These are phyloP conservation scores for Aphis craccivora DNA, from an alignment of 1,140 invertebrate species.

Conservation along the genomic window DNA sequence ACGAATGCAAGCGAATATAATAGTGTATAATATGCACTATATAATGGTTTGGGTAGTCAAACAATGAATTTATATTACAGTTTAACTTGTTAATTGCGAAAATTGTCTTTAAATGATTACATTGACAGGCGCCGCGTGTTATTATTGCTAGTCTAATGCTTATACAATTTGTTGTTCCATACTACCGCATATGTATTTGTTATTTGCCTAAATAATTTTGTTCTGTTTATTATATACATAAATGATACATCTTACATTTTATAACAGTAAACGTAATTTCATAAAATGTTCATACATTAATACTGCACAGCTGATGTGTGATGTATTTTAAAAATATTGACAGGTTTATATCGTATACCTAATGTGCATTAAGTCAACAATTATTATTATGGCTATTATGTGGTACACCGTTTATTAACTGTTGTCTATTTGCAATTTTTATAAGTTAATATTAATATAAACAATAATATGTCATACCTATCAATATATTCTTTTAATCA, in stretches of 20 bases:
- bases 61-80: conserved; percentile 7
- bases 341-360: background rate
- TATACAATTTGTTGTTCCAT: background rate
- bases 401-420: background rate
- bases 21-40: background rate
- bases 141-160: background rate
- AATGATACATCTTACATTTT: background rate
- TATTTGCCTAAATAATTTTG: background rate
- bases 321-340: background rate
- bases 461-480: background rate
- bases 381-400: background rate
- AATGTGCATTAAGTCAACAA: background rate
- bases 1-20: background rate
- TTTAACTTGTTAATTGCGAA: conserved; percentile 37
- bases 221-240: background rate
- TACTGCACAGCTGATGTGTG: background rate
- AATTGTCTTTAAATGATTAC: conserved; percentile 39
- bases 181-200: background rate
- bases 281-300: background rate
- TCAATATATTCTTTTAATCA: background rate
- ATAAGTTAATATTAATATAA: background rate
- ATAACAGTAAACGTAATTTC: background rate
- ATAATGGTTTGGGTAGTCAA: conserved; percentile 9
- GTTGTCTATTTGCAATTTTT: background rate
- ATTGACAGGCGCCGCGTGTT: conserved; percentile 26